phyloP scores from a whole-genome alignment of 2,888 invertebrate species.

The Polymixis flavicincta region DNA sequence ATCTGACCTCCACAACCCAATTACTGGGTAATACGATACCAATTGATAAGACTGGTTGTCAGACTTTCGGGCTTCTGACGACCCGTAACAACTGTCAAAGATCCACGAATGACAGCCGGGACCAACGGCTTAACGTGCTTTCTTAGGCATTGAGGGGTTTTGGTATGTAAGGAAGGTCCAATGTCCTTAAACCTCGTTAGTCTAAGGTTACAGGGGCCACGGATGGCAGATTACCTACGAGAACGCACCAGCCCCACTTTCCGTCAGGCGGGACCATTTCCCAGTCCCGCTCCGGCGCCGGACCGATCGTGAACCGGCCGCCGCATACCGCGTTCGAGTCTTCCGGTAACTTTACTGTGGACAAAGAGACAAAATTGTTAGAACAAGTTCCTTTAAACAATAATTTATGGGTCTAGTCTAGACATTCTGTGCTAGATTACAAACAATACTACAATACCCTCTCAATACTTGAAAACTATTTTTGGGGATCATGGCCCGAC shows the following conservation, averaged over 20 bases:
- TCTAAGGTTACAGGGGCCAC: constrained; percentile 37
- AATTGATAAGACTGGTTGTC: no score
- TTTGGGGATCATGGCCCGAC: no score
- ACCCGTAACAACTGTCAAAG: no score
- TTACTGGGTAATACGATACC: no score
- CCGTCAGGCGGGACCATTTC: constrained; percentile 96
- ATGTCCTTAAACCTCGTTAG: neutral
- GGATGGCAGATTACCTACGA: constrained; percentile 85
- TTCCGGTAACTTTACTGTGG: constrained; percentile 85
- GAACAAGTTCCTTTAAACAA: neutral
- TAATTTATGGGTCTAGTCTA: neutral
- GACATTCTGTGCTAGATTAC: neutral
- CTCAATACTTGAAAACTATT: no score
- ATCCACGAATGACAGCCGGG: no score
- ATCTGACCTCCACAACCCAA: no score
- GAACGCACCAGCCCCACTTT: constrained; percentile 96
- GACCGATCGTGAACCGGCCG: constrained; percentile 87
- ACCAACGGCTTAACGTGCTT: no score
- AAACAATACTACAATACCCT: neutral
- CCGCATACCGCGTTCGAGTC: constrained; percentile 80
- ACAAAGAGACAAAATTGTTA: constrained; percentile 42
- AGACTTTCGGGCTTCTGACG: no score
- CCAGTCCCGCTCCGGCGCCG: constrained; percentile 90
- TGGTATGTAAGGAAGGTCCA: no score
- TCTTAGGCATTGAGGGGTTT: no score